Evolutionary conservation across 1,140 invertebrate genomes (phyloP).

Genomic region (Tetragnatha versicolor): DNA sequence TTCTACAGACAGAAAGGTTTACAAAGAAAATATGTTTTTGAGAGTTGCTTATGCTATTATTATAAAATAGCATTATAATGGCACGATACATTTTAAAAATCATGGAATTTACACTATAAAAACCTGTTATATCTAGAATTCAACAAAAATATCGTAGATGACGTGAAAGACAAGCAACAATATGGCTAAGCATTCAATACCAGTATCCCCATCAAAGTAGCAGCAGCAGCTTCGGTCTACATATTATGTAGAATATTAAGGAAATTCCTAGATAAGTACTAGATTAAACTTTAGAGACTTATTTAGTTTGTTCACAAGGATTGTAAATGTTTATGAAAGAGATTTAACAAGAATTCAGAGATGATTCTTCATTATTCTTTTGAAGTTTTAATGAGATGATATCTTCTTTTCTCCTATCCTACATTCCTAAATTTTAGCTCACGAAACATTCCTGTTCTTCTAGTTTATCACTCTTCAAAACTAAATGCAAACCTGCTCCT

Average conservation of each 20-base stretch:
- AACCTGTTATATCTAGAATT: too few relatives aligned
- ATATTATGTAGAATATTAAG: slow-evolving; percentile 38
- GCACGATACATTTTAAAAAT: too few relatives aligned
- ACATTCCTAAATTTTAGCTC: slow-evolving; percentile 30
- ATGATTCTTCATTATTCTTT: too few relatives aligned
- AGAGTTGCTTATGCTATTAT: too few relatives aligned
- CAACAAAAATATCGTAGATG: too few relatives aligned
- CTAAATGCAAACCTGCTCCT: too few relatives aligned
- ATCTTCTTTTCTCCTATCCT: slow-evolving; percentile 8
- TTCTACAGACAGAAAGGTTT: too few relatives aligned
- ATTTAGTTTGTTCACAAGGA: slow-evolving; percentile 47
- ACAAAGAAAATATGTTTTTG: too few relatives aligned
- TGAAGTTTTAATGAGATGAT: too few relatives aligned
- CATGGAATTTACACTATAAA: too few relatives aligned
- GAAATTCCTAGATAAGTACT: slow-evolving; percentile 42
- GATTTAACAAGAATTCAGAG: slow-evolving; percentile 35
- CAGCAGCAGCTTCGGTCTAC: slow-evolving; percentile 41
- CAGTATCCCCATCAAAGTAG: neutral
- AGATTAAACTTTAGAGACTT: slow-evolving; percentile 36
- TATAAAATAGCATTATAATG: too few relatives aligned
- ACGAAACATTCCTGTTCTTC: slow-evolving; percentile 13
- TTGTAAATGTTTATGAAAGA: slow-evolving; percentile 47
- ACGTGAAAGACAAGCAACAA: neutral
- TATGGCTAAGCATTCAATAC: neutral
- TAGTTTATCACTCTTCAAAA: slow-evolving; percentile 23